Conservation (phyloP, 2,888 invertebrate species). For the Hyposoter dolosus region DNA sequence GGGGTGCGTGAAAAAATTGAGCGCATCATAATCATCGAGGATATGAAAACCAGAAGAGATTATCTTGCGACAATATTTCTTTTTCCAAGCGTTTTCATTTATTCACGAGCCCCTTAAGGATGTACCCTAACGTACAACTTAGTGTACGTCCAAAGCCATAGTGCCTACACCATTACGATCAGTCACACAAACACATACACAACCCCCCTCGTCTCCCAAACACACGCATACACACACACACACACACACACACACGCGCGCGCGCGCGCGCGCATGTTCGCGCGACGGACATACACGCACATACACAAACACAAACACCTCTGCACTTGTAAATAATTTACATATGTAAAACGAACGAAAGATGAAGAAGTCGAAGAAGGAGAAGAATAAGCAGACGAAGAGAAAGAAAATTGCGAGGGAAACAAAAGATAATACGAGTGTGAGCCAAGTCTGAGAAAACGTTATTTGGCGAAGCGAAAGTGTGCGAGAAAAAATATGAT, state of each 20-base stretch:
- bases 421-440: slow-evolving; percentile 58
- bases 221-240: slow-evolving; percentile 34
- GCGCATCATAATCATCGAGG: slow-evolving; percentile 37
- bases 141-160: slow-evolving; percentile 85
- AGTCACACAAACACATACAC: slow-evolving; percentile 50
- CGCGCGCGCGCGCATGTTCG: slow-evolving; percentile 17
- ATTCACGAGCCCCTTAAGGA: slow-evolving; percentile 80
- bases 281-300: no score
- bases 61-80: slow-evolving; percentile 19
- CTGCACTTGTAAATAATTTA: slow-evolving; percentile 84
- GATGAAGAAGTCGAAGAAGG: slow-evolving; percentile 47
- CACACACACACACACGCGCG: background rate
- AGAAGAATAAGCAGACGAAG: slow-evolving; percentile 42
- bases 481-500: slow-evolving; percentile 35
- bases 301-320: slow-evolving; percentile 68
- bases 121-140: slow-evolving; percentile 84
- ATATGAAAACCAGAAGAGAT: slow-evolving; percentile 1
- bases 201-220: background rate
- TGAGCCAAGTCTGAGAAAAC: slow-evolving; percentile 59
- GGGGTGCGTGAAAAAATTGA: slow-evolving; percentile 75
- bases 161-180: slow-evolving; percentile 84
- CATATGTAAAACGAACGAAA: slow-evolving; percentile 74
- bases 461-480: slow-evolving; percentile 5
- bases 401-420: slow-evolving; percentile 40
- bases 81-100: slow-evolving; percentile 16